Percentiles rank a stretch among this genome's conserved stretches.
Conservation (phyloP, 2,888 invertebrate species). For the Drosophila vallismaia region DNA sequence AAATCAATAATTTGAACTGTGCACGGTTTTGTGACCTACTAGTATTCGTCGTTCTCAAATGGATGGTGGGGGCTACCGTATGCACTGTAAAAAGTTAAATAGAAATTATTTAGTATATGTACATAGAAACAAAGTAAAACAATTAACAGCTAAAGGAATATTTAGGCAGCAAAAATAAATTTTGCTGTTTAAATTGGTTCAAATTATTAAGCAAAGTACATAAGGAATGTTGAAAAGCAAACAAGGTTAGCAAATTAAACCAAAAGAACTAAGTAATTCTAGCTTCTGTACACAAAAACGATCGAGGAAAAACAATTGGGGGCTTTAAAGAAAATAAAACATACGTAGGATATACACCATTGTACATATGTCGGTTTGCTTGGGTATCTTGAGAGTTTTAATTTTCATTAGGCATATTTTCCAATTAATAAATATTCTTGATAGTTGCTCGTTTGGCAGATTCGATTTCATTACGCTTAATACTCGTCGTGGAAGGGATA, state of each 20-base stretch:
- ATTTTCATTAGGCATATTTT: slow-evolving; percentile 10
- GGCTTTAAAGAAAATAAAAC: slow-evolving; percentile 8
- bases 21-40: slow-evolving; percentile 56
- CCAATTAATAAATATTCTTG: slow-evolving; percentile 7
- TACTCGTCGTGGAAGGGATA: slow-evolving; percentile 85
- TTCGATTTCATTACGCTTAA: slow-evolving; percentile 55
- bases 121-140: not conserved
- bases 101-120: not conserved
- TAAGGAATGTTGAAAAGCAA: not conserved
- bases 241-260: not conserved
- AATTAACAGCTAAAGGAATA: not conserved
- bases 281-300: slow-evolving; percentile 26
- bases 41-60: slow-evolving; percentile 86
- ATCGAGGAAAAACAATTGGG: slow-evolving; percentile 24
- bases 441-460: slow-evolving; percentile 1
- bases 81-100: slow-evolving; percentile 83
- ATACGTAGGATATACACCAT: slow-evolving; percentile 22
- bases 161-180: not conserved
- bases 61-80: slow-evolving; percentile 87
- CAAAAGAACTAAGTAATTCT: not conserved
- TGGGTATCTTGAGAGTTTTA: slow-evolving; percentile 10
- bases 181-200: not conserved
- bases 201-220: not conserved
- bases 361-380: slow-evolving; percentile 4
- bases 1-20: slow-evolving; percentile 11